phyloP scores from a whole-genome alignment of 2,113 vertebrate species.

The Oncorhynchus tshawytscha region DNA sequence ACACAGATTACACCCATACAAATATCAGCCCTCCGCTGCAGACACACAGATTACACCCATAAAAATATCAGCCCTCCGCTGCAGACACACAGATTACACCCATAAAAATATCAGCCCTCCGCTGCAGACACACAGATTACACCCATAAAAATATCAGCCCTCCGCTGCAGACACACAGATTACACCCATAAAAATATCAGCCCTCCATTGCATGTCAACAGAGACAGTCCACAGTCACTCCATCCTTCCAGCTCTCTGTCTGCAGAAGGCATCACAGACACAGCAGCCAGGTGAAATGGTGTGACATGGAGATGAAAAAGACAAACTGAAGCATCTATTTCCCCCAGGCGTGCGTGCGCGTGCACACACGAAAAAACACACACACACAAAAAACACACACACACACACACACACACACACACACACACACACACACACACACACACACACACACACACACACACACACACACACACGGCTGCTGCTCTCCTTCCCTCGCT shows the following conservation, averaged over 20 bases:
- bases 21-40: no score
- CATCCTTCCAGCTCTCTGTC: slow-evolving; percentile 26
- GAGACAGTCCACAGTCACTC: slow-evolving; percentile 55
- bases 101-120: no score
- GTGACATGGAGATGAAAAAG: not conserved
- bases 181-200: no score
- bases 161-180: no score
- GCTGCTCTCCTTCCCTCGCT: not conserved
- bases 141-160: no score
- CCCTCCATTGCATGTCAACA: slow-evolving; percentile 48
- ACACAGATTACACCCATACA: no score
- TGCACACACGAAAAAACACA: not conserved
- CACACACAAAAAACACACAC: not conserved
- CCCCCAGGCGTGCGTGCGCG: not conserved
- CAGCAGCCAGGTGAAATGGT: not conserved
- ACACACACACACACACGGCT: not conserved
- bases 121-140: no score
- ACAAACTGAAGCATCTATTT: not conserved
- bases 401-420: not conserved
- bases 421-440: slow-evolving; percentile 2
- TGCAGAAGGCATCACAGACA: slow-evolving; percentile 3
- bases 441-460: not conserved
- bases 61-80: no score
- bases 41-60: no score
- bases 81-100: no score